phyloP scores from a whole-genome alignment of 92 coral and sea anemone species.

The Hydrozoanthus gracilis region DNA sequence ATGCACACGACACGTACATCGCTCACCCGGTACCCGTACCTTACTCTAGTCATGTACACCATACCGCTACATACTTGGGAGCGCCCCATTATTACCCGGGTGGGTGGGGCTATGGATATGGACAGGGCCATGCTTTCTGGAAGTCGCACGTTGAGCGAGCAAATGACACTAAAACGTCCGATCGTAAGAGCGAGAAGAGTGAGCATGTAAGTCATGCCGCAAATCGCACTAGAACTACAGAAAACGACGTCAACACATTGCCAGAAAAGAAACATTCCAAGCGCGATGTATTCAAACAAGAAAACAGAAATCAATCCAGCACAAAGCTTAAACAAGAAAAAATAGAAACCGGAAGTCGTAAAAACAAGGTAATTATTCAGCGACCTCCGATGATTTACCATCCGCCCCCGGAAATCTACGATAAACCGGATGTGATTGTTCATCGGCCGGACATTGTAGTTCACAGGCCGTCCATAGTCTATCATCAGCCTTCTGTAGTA shows the following conservation, averaged over 20 bases:
- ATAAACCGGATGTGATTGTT: constrained; percentile 83
- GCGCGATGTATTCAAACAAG: constrained; percentile 18
- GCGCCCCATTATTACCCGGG: constrained; percentile 75
- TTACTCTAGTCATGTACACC: constrained; percentile 55
- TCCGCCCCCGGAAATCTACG: constrained; percentile 95
- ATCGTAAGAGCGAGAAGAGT: constrained; percentile 28
- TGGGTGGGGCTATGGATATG: constrained; percentile 68
- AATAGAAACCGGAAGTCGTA: constrained; percentile 64
- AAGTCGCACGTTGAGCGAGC: constrained; percentile 61
- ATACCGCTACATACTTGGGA: constrained; percentile 70
- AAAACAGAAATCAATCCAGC: neutral
- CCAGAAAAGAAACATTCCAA: constrained; percentile 13
- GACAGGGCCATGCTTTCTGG: constrained; percentile 45
- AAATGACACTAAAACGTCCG: neutral
- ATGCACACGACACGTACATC: constrained; percentile 77
- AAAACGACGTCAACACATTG: neutral
- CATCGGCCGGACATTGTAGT: constrained; percentile 95
- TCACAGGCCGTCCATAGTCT: constrained; percentile 94
- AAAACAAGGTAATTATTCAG: constrained; percentile 83
- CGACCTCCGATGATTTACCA: constrained; percentile 94
- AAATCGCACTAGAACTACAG: neutral
- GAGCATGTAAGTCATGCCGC: neutral
- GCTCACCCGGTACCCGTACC: constrained; percentile 73
- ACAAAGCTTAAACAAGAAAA: constrained; percentile 39
- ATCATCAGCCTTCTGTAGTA: constrained; percentile 93